These are phyloP conservation scores for Notarius quadriscutis DNA, from an alignment of 2,113 vertebrate genomes.

Conservation along the genomic window DNA sequence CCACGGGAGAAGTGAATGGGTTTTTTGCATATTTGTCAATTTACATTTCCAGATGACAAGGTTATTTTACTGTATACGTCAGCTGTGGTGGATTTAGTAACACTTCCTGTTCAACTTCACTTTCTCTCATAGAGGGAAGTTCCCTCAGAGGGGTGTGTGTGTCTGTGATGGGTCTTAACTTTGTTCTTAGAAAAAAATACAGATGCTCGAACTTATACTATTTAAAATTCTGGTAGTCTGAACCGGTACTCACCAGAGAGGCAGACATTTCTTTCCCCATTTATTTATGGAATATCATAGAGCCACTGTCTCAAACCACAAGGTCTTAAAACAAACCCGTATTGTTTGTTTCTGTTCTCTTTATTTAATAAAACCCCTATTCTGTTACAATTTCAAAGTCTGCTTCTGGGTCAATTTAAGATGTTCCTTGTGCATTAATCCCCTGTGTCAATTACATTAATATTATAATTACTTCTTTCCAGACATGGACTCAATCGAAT, in stretches of 20 bases:
- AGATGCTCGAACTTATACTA: not conserved
- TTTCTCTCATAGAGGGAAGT: slow-evolving; percentile 57
- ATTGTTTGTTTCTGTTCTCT: not conserved
- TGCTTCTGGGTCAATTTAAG: not conserved
- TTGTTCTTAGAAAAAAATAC: slow-evolving; percentile 17
- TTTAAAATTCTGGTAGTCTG: not conserved
- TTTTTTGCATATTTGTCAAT: slow-evolving; percentile 50
- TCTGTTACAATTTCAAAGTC: not conserved
- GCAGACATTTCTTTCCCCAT: not conserved
- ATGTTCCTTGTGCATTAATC: not conserved
- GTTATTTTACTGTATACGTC: slow-evolving; percentile 53
- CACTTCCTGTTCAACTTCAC: slow-evolving; percentile 60
- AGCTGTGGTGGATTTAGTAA: slow-evolving; percentile 49
- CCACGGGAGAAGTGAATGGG: slow-evolving; percentile 37
- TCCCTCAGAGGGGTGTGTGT: slow-evolving; percentile 31
- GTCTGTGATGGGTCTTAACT: not conserved
- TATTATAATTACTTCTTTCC: not conserved
- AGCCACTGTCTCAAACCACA: not conserved
- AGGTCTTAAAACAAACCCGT: not conserved
- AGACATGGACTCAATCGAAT: slow-evolving; percentile 92
- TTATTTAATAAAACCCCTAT: not conserved
- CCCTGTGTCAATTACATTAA: not conserved
- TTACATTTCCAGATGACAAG: slow-evolving; percentile 48
- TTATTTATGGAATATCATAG: not conserved
- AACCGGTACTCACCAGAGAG: not conserved